A percentile compares a stretch with the other conserved stretches of the same genome.
Conservation (phyloP, 2,113 vertebrate species). For the Ochotona princeps region DNA sequence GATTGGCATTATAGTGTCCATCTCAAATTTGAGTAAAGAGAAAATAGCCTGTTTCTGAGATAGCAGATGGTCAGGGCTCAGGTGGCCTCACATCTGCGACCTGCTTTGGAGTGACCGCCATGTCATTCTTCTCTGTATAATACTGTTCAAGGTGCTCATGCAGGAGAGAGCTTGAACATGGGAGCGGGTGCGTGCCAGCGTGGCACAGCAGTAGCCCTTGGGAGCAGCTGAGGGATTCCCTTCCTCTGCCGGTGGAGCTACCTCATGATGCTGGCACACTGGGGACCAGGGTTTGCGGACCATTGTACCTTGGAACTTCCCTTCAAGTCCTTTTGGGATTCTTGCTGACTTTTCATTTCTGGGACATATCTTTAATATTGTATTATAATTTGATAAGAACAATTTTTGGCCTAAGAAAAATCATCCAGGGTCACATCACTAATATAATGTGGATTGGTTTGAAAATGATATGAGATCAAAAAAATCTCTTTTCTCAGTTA, state of each 20-base stretch:
- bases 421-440: conserved; percentile 5
- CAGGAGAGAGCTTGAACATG: no score
- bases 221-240: background rate
- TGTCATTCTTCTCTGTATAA: background rate
- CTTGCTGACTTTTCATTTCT: conserved; percentile 62
- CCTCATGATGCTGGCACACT: background rate
- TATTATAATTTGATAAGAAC: conserved; percentile 48
- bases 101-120: background rate
- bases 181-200: background rate
- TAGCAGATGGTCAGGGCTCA: background rate
- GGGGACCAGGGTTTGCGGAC: background rate
- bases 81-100: background rate
- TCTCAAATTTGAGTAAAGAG: background rate
- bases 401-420: conserved; percentile 39
- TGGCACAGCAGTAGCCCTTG: background rate
- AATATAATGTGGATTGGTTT: conserved; percentile 42
- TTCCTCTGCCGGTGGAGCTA: background rate
- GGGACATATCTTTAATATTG: conserved; percentile 54
- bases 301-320: background rate
- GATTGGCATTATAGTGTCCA: background rate
- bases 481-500: conserved; percentile 11
- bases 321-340: background rate
- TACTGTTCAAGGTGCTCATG: background rate
- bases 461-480: conserved; percentile 23
- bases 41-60: background rate